These are phyloP conservation scores for Stomatorhinus walkeri DNA, from an alignment of 2,797 vertebrate species.

Conservation along the genomic window DNA sequence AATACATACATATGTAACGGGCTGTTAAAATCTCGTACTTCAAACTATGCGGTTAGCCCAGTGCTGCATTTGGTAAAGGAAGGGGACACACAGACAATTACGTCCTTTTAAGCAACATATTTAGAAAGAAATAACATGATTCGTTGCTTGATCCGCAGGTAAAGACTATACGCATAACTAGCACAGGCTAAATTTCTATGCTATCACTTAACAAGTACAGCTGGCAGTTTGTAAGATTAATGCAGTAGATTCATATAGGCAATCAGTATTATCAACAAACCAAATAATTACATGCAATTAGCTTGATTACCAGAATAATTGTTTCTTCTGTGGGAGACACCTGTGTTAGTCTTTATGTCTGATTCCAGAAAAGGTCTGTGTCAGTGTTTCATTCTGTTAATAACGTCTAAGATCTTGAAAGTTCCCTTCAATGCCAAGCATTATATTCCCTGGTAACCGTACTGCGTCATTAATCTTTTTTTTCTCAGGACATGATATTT, in stretches of 20 bases:
- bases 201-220: neutral
- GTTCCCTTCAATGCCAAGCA: neutral
- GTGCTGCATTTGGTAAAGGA: neutral
- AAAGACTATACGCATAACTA: neutral
- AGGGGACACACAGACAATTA: neutral
- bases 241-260: neutral
- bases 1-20: neutral
- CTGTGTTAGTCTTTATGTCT: conserved; percentile 1
- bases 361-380: neutral
- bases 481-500: neutral
- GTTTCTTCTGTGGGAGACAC: neutral
- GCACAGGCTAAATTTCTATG: neutral
- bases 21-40: neutral
- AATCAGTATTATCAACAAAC: neutral
- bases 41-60: neutral
- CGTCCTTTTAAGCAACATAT: neutral
- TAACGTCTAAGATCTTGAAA: neutral
- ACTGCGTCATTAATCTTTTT: neutral
- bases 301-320: neutral
- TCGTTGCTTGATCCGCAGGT: neutral
- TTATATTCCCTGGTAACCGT: neutral
- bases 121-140: neutral
- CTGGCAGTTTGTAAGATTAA: neutral
- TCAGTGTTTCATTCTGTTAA: neutral
- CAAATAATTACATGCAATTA: neutral